Percentiles rank a stretch among this genome's conserved stretches.
Evolutionary conservation across 2,113 vertebrate species (phyloP).

Genomic region (Rhodinocichla rosea): DNA sequence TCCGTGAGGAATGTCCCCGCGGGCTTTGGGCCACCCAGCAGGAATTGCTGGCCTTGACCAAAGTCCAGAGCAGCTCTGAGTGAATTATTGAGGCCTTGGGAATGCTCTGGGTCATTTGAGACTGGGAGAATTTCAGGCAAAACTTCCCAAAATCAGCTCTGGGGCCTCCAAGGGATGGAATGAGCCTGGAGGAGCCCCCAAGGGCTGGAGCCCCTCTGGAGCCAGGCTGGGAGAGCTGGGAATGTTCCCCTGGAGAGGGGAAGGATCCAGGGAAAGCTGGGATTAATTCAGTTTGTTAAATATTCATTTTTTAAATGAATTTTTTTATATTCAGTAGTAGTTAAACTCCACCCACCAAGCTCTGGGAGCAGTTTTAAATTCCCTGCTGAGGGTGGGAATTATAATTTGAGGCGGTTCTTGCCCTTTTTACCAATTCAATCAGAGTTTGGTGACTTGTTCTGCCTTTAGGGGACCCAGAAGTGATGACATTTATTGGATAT

Average conservation of each 20-base stretch:
- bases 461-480: background rate
- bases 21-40: background rate
- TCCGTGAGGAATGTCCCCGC: background rate
- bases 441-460: no score
- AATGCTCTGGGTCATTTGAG: background rate
- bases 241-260: background rate
- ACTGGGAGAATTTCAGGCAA: background rate
- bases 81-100: background rate
- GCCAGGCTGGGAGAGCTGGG: background rate
- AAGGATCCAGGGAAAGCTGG: background rate
- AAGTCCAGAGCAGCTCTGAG: background rate
- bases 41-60: background rate
- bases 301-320: no score
- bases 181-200: background rate
- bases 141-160: background rate
- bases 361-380: background rate
- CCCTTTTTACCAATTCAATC: no score
- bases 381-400: background rate
- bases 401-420: background rate
- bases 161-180: rapidly evolving
- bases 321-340: no score
- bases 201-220: background rate
- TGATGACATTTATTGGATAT: background rate
- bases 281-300: no score
- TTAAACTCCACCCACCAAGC: background rate